A percentile compares a stretch with the other conserved stretches of the same genome.
These are phyloP conservation scores for Eulacestoma nigropectus DNA, from an alignment of 2,113 vertebrate genomes.

Conservation along the genomic window DNA sequence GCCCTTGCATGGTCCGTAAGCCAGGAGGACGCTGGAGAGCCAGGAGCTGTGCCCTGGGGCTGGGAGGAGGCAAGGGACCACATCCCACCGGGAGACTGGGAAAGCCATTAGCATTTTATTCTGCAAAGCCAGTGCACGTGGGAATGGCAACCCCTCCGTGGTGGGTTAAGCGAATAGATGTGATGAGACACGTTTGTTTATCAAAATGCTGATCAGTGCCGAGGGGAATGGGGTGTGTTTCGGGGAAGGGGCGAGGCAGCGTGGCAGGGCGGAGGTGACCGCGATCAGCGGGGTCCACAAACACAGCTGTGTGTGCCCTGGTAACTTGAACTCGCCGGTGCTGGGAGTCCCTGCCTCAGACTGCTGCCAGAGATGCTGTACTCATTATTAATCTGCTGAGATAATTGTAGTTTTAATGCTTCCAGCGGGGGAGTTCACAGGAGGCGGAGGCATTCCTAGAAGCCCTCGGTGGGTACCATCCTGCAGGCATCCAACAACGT, in stretches of 20 bases:
- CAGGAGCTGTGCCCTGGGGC: neutral
- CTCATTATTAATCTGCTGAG: neutral
- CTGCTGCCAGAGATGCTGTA: neutral
- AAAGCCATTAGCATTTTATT: neutral
- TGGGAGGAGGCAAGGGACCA: neutral
- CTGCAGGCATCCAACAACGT: neutral
- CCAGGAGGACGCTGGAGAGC: neutral
- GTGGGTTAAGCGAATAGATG: neutral
- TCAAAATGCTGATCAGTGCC: neutral
- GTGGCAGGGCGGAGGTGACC: neutral
- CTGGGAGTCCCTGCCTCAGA: neutral
- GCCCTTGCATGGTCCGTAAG: rapidly evolving
- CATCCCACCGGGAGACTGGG: rapidly evolving
- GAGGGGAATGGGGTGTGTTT: neutral
- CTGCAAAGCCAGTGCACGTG: neutral
- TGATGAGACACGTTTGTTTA: neutral
- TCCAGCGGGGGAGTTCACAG: neutral
- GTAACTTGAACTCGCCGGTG: neutral
- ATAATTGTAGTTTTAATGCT: neutral
- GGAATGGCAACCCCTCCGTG: neutral
- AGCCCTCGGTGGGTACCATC: neutral
- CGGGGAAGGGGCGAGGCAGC: neutral
- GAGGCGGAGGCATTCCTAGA: neutral
- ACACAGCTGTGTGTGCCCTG: neutral
- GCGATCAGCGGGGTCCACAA: neutral